Percentiles rank a stretch among this genome's conserved stretches.
Conservation (phyloP, 2,113 vertebrate species). For the Nyctibius bracteatus region DNA sequence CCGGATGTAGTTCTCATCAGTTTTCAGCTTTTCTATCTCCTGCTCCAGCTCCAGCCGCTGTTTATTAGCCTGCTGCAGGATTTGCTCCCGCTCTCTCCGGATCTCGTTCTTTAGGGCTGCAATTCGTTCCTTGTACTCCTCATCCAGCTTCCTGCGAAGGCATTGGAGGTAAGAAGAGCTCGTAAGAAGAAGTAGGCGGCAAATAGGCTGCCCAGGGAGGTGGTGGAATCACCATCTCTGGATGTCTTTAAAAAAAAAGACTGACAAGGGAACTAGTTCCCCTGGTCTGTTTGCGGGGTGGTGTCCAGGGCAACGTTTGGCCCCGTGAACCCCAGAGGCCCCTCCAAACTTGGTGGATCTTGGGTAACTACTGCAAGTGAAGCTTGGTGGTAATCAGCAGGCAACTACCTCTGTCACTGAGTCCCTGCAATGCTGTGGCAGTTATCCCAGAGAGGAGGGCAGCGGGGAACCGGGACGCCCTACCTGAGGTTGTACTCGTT, state of each 20-base stretch:
- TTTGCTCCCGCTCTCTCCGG: constrained; percentile 83
- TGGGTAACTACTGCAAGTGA: fast-evolving
- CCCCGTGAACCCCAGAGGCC: no score
- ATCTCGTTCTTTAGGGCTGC: constrained; percentile 77
- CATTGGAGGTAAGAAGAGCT: not conserved
- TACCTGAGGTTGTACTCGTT: constrained; percentile 91
- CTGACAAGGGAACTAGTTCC: no score
- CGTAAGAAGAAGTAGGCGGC: fast-evolving
- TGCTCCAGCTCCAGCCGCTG: constrained; percentile 85
- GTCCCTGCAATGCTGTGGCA: fast-evolving
- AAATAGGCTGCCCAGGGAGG: no score
- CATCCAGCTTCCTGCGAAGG: constrained; percentile 84
- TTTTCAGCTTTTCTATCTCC: constrained; percentile 84
- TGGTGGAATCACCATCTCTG: no score
- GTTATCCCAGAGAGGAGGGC: fast-evolving
- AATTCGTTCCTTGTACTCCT: constrained; percentile 86
- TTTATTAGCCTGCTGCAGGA: constrained; percentile 84
- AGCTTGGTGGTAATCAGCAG: not conserved
- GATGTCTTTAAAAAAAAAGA: no score
- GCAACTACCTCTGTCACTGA: fast-evolving
- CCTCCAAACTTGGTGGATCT: no score
- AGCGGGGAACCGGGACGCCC: fast-evolving
- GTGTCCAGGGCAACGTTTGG: no score
- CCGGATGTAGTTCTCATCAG: constrained; percentile 82
- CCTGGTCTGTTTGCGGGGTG: no score